Base-by-base conservation (phyloP, 2,888 invertebrate species). In the Temnothorax unifasciatus region DNA sequence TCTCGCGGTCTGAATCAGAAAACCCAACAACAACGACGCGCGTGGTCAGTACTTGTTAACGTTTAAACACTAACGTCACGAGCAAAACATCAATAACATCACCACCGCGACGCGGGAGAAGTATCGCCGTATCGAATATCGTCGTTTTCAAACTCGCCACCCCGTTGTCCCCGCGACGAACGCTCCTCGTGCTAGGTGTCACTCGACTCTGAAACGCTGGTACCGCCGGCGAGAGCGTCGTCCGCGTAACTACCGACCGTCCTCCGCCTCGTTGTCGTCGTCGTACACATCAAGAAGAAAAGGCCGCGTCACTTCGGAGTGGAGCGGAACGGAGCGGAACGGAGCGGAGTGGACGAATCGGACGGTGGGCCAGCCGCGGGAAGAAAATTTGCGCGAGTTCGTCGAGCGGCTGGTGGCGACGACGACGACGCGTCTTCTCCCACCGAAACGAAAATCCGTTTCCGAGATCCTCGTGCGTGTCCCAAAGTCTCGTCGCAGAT, bases 221-320 rank as follows among this genome's bases (percentile, higher is more conserved):
- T 86, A 83, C 83, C 87, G 86, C 85, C 87, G 87, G 82, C 82
- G 84, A 88, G 86, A 87, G 87, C 86, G 88, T 86, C 87, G 85
- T 90, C 90, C 92, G 90, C 91, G 91, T 91, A 90, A 88, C 88
- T 90, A 84, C 89, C 88, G 89, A 85, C 75, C 87, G 88, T 89
- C 83, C 84, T 87, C 82, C 84, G 86, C 75, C 85, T 83, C 82
- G 82, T 75, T 85, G 88, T 88, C 88, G 89, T 89, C 90, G 89
- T 89, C 91, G 85, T 90, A 88, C 84, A 90, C 91, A 92, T 92
- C 88, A 91, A 93, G 91, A 84, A 84, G 57, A 74, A 84, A 84
- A 59, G 71, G 73, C 75, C 83, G 73, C 82, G 87, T 73, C 81
- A 64, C 77, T 52, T 54, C 75, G 68, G 29, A 41, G 41, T 68